phyloP scores from a whole-genome alignment of 1,140 invertebrate genomes.

The Sycophaga agraensis region DNA sequence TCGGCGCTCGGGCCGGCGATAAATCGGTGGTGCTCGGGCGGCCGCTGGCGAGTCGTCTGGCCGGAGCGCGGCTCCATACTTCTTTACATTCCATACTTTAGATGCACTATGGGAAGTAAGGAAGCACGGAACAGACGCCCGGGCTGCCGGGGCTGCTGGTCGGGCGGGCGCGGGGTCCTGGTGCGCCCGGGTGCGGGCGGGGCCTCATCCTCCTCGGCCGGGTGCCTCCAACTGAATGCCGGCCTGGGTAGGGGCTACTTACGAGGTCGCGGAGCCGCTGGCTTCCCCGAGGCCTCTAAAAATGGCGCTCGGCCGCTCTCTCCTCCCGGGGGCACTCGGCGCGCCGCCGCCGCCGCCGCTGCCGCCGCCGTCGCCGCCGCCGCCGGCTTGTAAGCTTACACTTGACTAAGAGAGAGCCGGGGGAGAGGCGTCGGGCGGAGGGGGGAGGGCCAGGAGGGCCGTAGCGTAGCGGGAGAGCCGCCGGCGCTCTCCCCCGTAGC shows the following conservation, averaged over 20 bases:
- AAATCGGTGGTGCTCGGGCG: not conserved
- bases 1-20: not conserved
- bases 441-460: slow-evolving; percentile 25
- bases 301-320: slow-evolving; percentile 49
- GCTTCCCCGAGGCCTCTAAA: slow-evolving; percentile 49
- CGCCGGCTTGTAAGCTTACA: slow-evolving; percentile 55
- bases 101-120: slow-evolving; percentile 91
- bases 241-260: slow-evolving; percentile 44
- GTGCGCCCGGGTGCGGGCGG: no score
- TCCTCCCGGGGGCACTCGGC: not conserved
- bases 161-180: no score
- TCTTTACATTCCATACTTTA: slow-evolving; percentile 96
- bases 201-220: slow-evolving; percentile 43
- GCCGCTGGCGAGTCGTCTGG: slow-evolving; percentile 26
- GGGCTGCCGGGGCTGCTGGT: no score
- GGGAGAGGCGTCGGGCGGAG: not conserved
- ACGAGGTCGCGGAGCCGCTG: slow-evolving; percentile 11
- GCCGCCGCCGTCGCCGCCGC: not conserved
- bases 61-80: slow-evolving; percentile 80
- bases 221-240: slow-evolving; percentile 57
- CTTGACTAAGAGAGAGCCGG: slow-evolving; percentile 41
- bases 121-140: slow-evolving; percentile 85
- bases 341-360: slow-evolving; percentile 9
- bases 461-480: slow-evolving; percentile 37
- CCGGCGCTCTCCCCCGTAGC: slow-evolving; percentile 43